These are phyloP conservation scores for Ondatra zibethicus DNA, from an alignment of 2,113 vertebrate genomes.

Conservation along the genomic window DNA sequence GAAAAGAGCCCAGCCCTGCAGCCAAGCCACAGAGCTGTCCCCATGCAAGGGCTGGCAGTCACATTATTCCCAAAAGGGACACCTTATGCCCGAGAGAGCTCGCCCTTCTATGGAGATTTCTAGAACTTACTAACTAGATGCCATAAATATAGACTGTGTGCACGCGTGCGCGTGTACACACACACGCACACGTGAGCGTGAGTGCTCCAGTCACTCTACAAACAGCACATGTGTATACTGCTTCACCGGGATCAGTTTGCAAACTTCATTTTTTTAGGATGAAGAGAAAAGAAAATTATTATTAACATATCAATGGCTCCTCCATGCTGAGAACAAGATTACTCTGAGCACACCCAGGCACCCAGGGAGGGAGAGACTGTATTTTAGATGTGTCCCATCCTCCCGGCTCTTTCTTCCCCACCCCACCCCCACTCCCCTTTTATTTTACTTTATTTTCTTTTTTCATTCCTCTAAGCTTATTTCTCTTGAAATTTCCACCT, in stretches of 20 bases:
- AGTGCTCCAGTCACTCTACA: background rate
- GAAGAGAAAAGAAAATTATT: slow-evolving; percentile 83
- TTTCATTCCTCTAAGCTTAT: slow-evolving; percentile 82
- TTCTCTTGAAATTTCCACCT: slow-evolving; percentile 92
- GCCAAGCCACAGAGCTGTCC: background rate
- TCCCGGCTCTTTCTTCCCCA: slow-evolving; percentile 46
- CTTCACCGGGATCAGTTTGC: slow-evolving; percentile 84
- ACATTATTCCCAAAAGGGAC: slow-evolving; percentile 37
- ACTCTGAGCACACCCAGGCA: slow-evolving; percentile 78
- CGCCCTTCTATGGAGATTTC: slow-evolving; percentile 76
- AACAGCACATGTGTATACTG: slow-evolving; percentile 48
- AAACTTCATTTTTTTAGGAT: slow-evolving; percentile 88
- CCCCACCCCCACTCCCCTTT: slow-evolving; percentile 58
- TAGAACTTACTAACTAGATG: slow-evolving; percentile 69
- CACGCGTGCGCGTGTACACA: background rate
- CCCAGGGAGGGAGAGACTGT: slow-evolving; percentile 71
- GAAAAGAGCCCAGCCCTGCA: background rate
- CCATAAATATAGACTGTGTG: slow-evolving; percentile 78
- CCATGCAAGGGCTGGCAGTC: background rate
- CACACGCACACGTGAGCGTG: background rate
- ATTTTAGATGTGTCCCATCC: slow-evolving; percentile 79
- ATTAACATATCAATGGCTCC: slow-evolving; percentile 89
- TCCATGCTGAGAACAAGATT: slow-evolving; percentile 88
- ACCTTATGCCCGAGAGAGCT: slow-evolving; percentile 61
- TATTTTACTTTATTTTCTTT: slow-evolving; percentile 81